These are phyloP conservation scores for Dryobates pubescens DNA, from an alignment of 2,797 vertebrate species.

Conservation along the genomic window DNA sequence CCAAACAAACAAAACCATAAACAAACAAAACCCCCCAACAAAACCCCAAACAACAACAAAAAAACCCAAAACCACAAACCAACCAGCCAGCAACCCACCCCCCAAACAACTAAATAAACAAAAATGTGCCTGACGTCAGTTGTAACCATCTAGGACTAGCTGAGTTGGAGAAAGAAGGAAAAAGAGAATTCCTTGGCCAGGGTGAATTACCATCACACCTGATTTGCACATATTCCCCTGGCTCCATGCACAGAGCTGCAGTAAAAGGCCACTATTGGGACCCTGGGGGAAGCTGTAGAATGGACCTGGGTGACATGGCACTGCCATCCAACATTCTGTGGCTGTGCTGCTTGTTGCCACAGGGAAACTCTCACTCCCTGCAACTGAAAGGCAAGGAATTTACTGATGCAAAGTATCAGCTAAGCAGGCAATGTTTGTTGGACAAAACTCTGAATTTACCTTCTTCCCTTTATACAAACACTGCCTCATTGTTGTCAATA, in stretches of 20 bases:
- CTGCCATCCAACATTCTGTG: accelerated
- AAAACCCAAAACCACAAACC: no score
- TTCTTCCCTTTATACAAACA: background rate
- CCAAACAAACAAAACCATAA: no score
- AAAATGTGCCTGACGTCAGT: background rate
- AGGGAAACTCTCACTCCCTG: background rate
- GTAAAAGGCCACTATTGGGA: background rate
- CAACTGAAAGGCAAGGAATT: background rate
- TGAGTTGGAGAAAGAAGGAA: background rate
- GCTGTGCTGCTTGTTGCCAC: accelerated
- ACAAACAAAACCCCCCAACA: no score
- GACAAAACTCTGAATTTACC: background rate
- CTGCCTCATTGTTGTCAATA: background rate
- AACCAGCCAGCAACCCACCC: no score
- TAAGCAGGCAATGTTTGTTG: background rate
- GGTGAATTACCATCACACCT: background rate
- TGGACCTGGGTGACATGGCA: accelerated
- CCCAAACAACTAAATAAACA: background rate
- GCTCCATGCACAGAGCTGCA: background rate
- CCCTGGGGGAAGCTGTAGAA: background rate
- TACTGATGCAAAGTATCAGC: no score
- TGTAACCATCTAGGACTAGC: background rate
- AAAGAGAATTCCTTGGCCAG: background rate
- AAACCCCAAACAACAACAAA: no score
- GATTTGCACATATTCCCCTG: background rate